Percentiles rank a stretch among this genome's conserved stretches.
phyloP scores from a whole-genome alignment of 2,113 vertebrate genomes.

The Apus apus region DNA sequence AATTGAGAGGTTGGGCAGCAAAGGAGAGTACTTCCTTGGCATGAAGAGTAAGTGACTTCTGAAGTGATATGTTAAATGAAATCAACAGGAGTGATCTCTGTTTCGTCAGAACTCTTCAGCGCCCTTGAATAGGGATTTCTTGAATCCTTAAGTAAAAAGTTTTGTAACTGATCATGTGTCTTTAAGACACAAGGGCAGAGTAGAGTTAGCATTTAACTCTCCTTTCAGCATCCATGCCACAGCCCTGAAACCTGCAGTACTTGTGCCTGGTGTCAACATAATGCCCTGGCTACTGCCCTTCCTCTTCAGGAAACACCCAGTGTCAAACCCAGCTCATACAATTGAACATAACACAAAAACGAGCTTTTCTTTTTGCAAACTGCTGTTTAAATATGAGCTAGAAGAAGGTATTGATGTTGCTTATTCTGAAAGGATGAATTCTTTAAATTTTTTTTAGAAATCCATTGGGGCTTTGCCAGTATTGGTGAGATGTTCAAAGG shows the following conservation, averaged over 20 bases:
- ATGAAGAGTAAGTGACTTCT: not conserved
- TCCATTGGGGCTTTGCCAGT: not conserved
- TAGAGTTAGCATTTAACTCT: not conserved
- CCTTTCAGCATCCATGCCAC: not conserved
- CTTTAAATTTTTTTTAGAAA: not conserved
- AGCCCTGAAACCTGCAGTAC: not conserved
- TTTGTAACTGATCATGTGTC: not conserved
- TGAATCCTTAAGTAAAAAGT: not conserved
- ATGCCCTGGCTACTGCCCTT: not conserved
- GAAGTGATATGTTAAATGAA: not conserved
- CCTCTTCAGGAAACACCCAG: not conserved
- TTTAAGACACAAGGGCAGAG: not conserved
- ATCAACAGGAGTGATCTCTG: not conserved
- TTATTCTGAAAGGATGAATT: not conserved
- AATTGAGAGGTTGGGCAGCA: not conserved
- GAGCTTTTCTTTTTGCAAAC: not conserved
- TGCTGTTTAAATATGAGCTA: not conserved
- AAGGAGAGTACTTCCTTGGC: not conserved
- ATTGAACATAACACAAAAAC: not conserved
- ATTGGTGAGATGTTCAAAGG: constrained; percentile 11
- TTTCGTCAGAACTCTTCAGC: not conserved
- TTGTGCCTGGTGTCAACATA: rapidly evolving
- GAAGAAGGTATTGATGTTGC: not conserved
- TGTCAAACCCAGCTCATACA: not conserved
- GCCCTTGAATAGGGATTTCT: not conserved